Conservation (phyloP, 2,797 vertebrate genomes). For the Mastacembelus armatus region DNA sequence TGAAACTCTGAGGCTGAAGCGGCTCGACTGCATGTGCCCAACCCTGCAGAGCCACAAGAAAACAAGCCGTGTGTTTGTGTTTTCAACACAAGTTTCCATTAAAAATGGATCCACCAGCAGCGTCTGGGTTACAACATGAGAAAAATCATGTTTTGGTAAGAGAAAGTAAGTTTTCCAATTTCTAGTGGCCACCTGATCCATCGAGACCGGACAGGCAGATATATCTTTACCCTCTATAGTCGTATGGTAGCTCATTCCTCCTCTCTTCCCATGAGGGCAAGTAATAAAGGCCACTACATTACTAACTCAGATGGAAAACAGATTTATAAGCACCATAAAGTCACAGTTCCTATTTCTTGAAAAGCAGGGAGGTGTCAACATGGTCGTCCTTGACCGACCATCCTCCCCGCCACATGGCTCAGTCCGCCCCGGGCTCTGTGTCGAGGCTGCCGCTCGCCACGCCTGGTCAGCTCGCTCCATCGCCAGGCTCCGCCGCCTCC, state of each 20-base stretch:
- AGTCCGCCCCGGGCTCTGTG: not conserved
- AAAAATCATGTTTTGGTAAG: not conserved
- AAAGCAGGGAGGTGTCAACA: slow-evolving; percentile 3
- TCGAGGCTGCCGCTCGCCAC: slow-evolving; percentile 5
- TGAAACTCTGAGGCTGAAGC: too few species aligned
- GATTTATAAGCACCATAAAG: too few species aligned
- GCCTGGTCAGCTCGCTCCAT: slow-evolving; percentile 40
- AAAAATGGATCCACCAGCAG: not conserved
- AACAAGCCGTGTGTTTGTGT: not conserved
- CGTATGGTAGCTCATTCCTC: too few species aligned
- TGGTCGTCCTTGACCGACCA: slow-evolving; percentile 27
- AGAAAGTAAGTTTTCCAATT: not conserved
- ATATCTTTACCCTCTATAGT: slow-evolving; percentile 1
- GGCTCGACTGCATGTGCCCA: too few species aligned
- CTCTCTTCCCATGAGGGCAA: slow-evolving; percentile 3
- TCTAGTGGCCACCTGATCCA: not conserved
- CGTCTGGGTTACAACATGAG: not conserved
- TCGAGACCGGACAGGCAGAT: not conserved
- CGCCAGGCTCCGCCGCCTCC: slow-evolving; percentile 56
- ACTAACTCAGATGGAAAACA: not conserved
- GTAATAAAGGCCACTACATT: slow-evolving; percentile 21
- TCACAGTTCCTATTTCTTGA: slow-evolving; percentile 4
- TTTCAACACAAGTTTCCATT: not conserved
- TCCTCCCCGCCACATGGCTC: not conserved
- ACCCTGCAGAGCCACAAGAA: slow-evolving; percentile 8